These are phyloP conservation scores for Charadrius vociferus DNA, from an alignment of 2,113 vertebrate genomes.

Conservation along the genomic window DNA sequence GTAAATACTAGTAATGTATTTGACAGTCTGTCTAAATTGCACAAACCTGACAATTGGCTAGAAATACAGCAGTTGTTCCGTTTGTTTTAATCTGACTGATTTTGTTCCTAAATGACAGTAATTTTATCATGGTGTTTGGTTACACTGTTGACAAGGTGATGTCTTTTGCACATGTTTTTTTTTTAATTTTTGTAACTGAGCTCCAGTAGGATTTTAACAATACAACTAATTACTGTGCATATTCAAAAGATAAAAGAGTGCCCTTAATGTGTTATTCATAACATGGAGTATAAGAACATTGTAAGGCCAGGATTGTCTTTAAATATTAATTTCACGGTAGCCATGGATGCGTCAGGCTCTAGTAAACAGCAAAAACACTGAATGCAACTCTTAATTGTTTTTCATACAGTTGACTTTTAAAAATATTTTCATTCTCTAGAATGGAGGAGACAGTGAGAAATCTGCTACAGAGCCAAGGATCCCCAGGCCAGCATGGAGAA, in stretches of 20 bases:
- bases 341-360: slow-evolving; percentile 5
- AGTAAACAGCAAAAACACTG: neutral
- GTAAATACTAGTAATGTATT: neutral
- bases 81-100: neutral
- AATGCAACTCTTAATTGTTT: neutral
- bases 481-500: slow-evolving; percentile 81
- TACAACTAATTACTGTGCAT: slow-evolving; percentile 34
- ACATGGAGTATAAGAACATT: slow-evolving; percentile 38
- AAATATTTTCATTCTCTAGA: slow-evolving; percentile 74
- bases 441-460: slow-evolving; percentile 93
- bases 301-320: slow-evolving; percentile 17
- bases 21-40: neutral
- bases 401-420: neutral
- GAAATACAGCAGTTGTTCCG: neutral
- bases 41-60: neutral
- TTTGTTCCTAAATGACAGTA: neutral
- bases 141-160: neutral
- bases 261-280: slow-evolving; percentile 66
- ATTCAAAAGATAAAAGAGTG: slow-evolving; percentile 35
- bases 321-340: slow-evolving; percentile 62
- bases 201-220: slow-evolving; percentile 14
- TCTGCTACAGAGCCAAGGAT: slow-evolving; percentile 85
- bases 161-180: neutral
- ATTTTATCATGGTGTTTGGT: neutral
- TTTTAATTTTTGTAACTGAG: neutral